Evolutionary conservation across 2,113 vertebrate genomes (phyloP).

Genomic region (Micromys minutus): DNA sequence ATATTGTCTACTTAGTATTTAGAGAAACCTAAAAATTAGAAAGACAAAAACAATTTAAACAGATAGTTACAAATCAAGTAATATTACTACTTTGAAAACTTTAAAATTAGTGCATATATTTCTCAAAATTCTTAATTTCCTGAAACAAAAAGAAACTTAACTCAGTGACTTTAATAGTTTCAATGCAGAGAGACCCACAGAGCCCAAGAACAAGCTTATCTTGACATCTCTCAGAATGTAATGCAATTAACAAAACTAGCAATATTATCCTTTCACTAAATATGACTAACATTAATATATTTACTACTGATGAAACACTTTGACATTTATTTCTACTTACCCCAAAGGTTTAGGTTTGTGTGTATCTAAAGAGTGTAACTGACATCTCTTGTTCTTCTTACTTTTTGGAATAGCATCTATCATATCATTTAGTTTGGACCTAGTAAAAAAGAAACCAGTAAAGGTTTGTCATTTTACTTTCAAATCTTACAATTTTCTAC

Average conservation of each 20-base stretch:
- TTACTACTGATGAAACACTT: conserved; percentile 53
- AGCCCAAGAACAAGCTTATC: conserved; percentile 37
- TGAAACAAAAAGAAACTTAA: conserved; percentile 21
- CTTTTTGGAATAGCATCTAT: conserved; percentile 99
- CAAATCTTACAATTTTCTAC: conserved; percentile 49
- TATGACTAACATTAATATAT: conserved; percentile 50
- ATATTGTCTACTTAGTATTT: background rate
- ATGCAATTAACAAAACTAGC: conserved; percentile 45
- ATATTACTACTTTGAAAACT: conserved; percentile 39
- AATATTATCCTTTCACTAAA: conserved; percentile 27
- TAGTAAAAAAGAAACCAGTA: conserved; percentile 76
- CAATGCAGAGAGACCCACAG: conserved; percentile 1
- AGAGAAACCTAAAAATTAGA: conserved; percentile 31
- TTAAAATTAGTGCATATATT: conserved; percentile 46
- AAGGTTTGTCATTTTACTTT: conserved; percentile 28
- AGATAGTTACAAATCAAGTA: conserved; percentile 33
- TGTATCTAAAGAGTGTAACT: conserved; percentile 97
- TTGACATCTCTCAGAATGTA: conserved; percentile 43
- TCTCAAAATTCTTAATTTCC: conserved; percentile 36
- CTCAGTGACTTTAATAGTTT: background rate
- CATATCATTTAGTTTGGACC: conserved; percentile 96
- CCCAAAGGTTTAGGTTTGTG: conserved; percentile 98
- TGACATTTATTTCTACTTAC: conserved; percentile 87
- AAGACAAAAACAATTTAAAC: conserved; percentile 57
- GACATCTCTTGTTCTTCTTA: conserved; percentile 99